A percentile compares a stretch with the other conserved stretches of the same genome.
Evolutionary conservation across 2,113 vertebrate species (phyloP).

Genomic region (Ictalurus punctatus): DNA sequence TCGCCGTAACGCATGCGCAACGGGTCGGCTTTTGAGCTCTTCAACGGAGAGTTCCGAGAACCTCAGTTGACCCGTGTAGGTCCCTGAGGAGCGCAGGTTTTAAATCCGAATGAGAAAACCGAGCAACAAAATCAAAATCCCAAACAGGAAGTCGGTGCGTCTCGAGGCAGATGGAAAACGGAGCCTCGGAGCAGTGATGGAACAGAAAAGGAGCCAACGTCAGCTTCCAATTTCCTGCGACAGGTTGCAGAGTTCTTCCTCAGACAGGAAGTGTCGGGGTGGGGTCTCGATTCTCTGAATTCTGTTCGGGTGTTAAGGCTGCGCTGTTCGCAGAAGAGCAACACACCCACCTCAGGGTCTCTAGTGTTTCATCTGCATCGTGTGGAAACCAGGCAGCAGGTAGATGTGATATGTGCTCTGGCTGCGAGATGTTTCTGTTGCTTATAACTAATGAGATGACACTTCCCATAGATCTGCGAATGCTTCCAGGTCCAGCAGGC

Average conservation of each 20-base stretch:
- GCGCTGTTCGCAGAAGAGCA: background rate
- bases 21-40: background rate
- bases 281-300: conserved; percentile 23
- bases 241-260: conserved; percentile 49
- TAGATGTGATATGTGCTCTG: background rate
- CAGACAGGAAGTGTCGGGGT: conserved; percentile 50
- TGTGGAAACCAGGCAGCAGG: background rate
- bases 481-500: background rate
- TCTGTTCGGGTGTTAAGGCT: conserved; percentile 17
- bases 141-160: conserved; percentile 29
- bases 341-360: background rate
- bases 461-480: background rate
- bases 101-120: background rate
- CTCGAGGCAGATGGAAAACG: background rate
- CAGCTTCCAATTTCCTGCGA: conserved; percentile 33
- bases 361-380: background rate
- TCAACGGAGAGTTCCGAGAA: background rate
- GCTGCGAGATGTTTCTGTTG: background rate
- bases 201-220: conserved; percentile 20
- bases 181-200: background rate
- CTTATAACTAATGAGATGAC: conserved; percentile 5
- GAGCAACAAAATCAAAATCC: background rate
- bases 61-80: background rate
- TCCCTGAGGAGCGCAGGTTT: background rate
- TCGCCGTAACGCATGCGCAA: background rate